Evolutionary conservation across 2,113 vertebrate genomes (phyloP).

Genomic region (Mus pahari): DNA sequence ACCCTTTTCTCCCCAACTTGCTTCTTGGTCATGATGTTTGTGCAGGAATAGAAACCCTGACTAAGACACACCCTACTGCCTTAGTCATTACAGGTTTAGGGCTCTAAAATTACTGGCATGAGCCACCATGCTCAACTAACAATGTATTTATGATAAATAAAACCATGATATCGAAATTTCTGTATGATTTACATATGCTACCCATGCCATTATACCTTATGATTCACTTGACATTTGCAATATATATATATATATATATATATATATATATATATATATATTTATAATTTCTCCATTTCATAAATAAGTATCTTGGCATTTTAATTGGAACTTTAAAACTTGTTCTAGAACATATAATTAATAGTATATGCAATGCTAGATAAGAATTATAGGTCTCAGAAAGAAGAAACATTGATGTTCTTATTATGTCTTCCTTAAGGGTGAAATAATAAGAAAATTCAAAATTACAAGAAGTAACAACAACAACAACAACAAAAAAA

Average conservation of each 20-base stretch:
- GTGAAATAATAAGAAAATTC: neutral
- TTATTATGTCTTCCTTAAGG: neutral
- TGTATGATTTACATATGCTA: neutral
- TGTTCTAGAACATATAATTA: neutral
- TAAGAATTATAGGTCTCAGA: neutral
- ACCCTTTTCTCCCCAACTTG: too few species aligned
- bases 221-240: neutral
- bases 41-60: too few species aligned
- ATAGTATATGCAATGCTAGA: neutral
- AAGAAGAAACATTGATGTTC: neutral
- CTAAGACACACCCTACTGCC: too few species aligned
- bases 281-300: too few species aligned
- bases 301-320: neutral
- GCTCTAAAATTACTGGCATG: neutral
- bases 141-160: constrained; percentile 1
- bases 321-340: neutral
- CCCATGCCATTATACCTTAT: neutral
- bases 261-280: too few species aligned
- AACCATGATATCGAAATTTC: neutral
- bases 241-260: too few species aligned
- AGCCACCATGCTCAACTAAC: neutral
- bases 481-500: too few species aligned
- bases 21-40: too few species aligned
- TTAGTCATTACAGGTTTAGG: neutral
- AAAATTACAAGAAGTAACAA: neutral